Evolutionary conservation across 2,888 invertebrate genomes (phyloP).

Genomic region (Scaptomyza polygonia): DNA sequence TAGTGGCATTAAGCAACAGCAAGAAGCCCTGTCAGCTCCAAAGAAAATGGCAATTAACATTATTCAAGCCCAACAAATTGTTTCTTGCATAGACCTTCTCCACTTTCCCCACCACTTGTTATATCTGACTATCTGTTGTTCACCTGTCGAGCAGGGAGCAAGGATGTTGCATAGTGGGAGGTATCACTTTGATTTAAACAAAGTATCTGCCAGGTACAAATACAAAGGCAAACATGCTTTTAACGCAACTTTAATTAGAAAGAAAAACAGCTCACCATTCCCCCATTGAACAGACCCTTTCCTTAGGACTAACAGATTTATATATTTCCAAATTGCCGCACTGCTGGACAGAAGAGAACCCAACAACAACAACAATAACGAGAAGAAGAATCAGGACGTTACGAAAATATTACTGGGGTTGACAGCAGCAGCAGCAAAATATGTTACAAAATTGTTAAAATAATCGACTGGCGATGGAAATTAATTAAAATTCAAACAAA

Average conservation of each 20-base stretch:
- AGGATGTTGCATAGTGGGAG: neutral
- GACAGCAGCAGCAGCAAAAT: conserved; percentile 29
- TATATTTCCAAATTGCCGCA: conserved; percentile 9
- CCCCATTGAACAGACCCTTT: neutral
- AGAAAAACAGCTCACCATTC: conserved; percentile 56
- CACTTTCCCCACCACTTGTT: neutral
- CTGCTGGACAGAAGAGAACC: conserved; percentile 29
- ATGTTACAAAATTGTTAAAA: conserved; percentile 30
- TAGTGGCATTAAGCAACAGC: conserved; percentile 19
- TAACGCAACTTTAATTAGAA: conserved; percentile 69
- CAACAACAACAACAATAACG: neutral
- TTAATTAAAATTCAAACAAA: conserved; percentile 63
- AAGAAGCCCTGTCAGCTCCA: conserved; percentile 12
- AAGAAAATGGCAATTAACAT: conserved; percentile 54
- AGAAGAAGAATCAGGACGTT: conserved; percentile 3
- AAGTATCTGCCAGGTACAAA: conserved; percentile 62
- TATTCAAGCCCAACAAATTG: conserved; percentile 57
- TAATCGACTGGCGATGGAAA: conserved; percentile 25
- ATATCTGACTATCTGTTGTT: conserved; percentile 3
- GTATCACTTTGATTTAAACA: conserved; percentile 63
- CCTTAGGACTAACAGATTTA: neutral
- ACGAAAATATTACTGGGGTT: conserved; percentile 17
- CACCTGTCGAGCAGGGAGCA: conserved; percentile 14
- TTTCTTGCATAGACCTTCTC: conserved; percentile 2
- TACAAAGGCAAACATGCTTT: conserved; percentile 42